Conservation (phyloP, 2,113 vertebrate genomes). For the Rhinolophus ferrumequinum region DNA sequence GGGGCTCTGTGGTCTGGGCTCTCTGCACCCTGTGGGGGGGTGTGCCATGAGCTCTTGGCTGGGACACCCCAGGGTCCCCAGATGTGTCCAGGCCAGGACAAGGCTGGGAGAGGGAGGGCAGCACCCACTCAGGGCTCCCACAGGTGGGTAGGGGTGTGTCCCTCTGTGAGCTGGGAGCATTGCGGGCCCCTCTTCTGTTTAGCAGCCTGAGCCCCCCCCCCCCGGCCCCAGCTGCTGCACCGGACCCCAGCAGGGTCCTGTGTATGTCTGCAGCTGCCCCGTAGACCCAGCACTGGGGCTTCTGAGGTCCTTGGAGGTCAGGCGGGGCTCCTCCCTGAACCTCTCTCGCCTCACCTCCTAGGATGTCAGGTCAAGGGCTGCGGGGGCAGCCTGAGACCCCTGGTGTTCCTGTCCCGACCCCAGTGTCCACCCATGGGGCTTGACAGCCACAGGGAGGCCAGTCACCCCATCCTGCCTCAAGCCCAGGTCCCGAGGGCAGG, state of each 20-base stretch:
- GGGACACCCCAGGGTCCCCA: background rate
- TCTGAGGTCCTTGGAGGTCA: background rate
- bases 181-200: background rate
- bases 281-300: background rate
- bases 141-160: no score
- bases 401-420: background rate
- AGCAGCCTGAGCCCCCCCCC: background rate
- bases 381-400: background rate
- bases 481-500: background rate
- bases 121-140: accelerated
- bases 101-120: background rate
- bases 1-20: background rate
- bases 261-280: background rate
- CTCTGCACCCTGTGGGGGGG: accelerated
- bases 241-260: background rate
- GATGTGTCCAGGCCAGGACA: no score
- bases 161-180: background rate
- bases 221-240: accelerated
- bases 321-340: background rate
- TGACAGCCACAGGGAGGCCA: accelerated
- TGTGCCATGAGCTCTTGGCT: accelerated
- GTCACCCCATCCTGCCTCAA: background rate
- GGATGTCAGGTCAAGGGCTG: background rate
- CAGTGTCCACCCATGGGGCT: background rate
- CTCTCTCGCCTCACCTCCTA: background rate